Conservation (phyloP, 1,140 invertebrate genomes). For the Drosophila bocki region DNA sequence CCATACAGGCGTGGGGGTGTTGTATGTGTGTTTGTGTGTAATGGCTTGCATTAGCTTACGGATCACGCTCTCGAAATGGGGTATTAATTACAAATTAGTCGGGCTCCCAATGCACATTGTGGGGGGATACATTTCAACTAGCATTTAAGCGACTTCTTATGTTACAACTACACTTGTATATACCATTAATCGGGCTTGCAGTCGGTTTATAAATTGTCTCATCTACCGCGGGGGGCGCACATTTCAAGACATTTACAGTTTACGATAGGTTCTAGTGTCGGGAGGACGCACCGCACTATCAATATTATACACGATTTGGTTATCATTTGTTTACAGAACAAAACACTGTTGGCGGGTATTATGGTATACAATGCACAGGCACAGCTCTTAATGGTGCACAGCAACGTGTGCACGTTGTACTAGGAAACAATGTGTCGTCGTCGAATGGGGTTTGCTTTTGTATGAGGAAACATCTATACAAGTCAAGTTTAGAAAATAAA, state of each 20-base stretch:
- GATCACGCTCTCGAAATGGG: slow-evolving; percentile 63
- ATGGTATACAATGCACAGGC: slow-evolving; percentile 36
- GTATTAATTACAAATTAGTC: slow-evolving; percentile 68
- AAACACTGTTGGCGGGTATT: slow-evolving; percentile 69
- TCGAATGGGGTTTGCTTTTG: slow-evolving; percentile 44
- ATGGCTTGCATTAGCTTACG: slow-evolving; percentile 64
- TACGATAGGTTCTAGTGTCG: slow-evolving; percentile 30
- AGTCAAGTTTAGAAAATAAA: slow-evolving; percentile 69
- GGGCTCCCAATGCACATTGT: slow-evolving; percentile 46
- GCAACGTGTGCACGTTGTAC: slow-evolving; percentile 42
- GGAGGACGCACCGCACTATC: slow-evolving; percentile 47
- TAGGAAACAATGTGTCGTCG: slow-evolving; percentile 32
- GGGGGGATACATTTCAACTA: slow-evolving; percentile 61
- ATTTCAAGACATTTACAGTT: slow-evolving; percentile 64
- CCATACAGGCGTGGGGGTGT: slow-evolving; percentile 25
- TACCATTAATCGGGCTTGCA: slow-evolving; percentile 57
- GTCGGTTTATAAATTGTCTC: slow-evolving; percentile 47
- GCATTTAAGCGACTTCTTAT: slow-evolving; percentile 63
- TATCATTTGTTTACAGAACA: slow-evolving; percentile 73
- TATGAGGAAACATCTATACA: slow-evolving; percentile 70
- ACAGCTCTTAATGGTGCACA: slow-evolving; percentile 60
- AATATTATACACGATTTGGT: slow-evolving; percentile 79
- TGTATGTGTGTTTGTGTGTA: slow-evolving; percentile 30
- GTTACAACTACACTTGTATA: slow-evolving; percentile 68
- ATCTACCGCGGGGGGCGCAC: slow-evolving; percentile 47